phyloP scores from a whole-genome alignment of 2,797 vertebrate genomes.

The Esox masquinongy region DNA sequence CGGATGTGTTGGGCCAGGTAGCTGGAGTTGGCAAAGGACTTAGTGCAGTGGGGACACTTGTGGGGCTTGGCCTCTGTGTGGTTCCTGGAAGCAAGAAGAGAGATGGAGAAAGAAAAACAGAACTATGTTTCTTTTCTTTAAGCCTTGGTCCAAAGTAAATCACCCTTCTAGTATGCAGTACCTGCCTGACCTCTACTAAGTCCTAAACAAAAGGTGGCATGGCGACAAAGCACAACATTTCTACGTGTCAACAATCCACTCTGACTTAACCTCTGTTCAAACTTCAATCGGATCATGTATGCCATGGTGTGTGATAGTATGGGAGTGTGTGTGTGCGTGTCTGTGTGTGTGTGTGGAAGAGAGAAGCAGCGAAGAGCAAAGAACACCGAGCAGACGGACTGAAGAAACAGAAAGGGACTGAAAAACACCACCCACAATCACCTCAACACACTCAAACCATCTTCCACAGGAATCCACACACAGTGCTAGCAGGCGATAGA shows the following conservation, averaged over 20 bases:
- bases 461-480: conserved; percentile 15
- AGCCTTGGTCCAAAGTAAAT: not conserved
- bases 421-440: conserved; percentile 30
- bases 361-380: conserved; percentile 37
- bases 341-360: conserved; percentile 28
- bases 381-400: conserved; percentile 44
- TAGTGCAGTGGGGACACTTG: conserved; percentile 98
- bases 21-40: conserved; percentile 98
- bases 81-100: conserved; percentile 63
- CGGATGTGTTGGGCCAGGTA: conserved; percentile 98
- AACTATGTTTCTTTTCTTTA: not conserved
- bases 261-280: too few relatives aligned
- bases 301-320: conserved; percentile 14
- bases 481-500: conserved; percentile 43
- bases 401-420: conserved; percentile 26
- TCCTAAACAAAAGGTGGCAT: not conserved
- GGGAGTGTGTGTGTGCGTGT: conserved; percentile 12
- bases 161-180: not conserved
- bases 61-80: conserved; percentile 99
- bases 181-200: not conserved
- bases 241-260: not conserved
- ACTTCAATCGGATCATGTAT: not conserved
- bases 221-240: not conserved
- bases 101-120: not conserved
- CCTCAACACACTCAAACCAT: conserved; percentile 18